Base-by-base conservation (phyloP, 1,140 invertebrate genomes). In the Cardiocondyla obscurior region DNA sequence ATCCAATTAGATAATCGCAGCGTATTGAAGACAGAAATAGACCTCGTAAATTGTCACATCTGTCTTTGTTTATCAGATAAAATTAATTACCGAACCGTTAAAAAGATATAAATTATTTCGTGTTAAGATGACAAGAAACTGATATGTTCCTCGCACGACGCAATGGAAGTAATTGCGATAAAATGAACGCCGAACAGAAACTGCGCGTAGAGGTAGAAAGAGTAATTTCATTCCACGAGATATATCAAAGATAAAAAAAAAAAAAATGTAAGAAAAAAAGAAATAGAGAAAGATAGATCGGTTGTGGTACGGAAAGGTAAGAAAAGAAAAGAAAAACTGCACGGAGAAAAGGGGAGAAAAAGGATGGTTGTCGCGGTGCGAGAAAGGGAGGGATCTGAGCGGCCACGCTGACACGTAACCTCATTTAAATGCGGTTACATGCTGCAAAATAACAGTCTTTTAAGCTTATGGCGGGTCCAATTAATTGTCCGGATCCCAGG, bases 361-460 rank as follows among this genome's bases (percentile, higher is more conserved):
- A 57, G 8, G 7, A 8, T 33, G 30, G 14, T 83, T 77, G 77
- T 83, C 81, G 57, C 25, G 14, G 7, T 16, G 22, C 39, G 39
- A 67, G 51, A 82, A n/a, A 42, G 81, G 65, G 22, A 58, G 33
- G 28, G n/a, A 73, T 53, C 39, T 25, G 39, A 42, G 51, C 25
- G 44, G 12, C 70, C 19, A 77, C 42, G 72, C 49, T 39, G 72
- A 86, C 84, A 79, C 81, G 67, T 86, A 86, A 86, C 72, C 81
- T 86, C 81, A 73, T 87, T 87, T 67, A 58, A 86, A 87, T 83
- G 81, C 85, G 67, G 74, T 85, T 83, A 79, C 81, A 86, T 46
- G 73, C 58, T 51, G 67, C 84, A 81, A 83, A 81, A 87, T 86
- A 87, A 83, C 84, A 86, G 84, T 87, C 85, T 67, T 87, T 86